These are phyloP conservation scores for Hoplodrina ambigua DNA, from an alignment of 2,888 invertebrate species.

Conservation along the genomic window DNA sequence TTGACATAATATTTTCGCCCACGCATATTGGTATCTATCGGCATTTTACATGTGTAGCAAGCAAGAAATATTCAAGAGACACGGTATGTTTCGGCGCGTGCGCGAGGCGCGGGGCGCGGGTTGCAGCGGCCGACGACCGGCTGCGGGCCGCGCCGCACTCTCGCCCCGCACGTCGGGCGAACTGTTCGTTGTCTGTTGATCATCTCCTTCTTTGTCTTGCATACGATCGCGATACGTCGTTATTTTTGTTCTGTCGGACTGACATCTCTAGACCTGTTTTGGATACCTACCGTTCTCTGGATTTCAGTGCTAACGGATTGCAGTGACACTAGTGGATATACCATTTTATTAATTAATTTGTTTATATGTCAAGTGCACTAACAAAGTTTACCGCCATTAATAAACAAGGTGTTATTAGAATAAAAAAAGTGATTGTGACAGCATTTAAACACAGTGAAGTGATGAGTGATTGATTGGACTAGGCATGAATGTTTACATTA, in stretches of 20 bases:
- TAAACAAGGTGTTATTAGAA: constrained; percentile 44
- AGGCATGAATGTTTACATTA: constrained; percentile 52
- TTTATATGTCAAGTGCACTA: constrained; percentile 54
- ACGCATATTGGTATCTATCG: constrained; percentile 78
- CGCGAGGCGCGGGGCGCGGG: constrained; percentile 76
- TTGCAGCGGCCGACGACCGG: constrained; percentile 73
- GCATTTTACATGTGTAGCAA: constrained; percentile 82
- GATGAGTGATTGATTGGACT: constrained; percentile 26
- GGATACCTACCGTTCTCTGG: constrained; percentile 75
- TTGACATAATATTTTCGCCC: constrained; percentile 68
- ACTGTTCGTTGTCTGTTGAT: constrained; percentile 65
- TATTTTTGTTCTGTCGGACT: constrained; percentile 80
- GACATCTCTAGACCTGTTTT: constrained; percentile 63
- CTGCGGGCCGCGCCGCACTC: constrained; percentile 80
- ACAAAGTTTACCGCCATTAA: constrained; percentile 51
- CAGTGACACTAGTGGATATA: constrained; percentile 83
- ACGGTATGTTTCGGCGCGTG: constrained; percentile 80
- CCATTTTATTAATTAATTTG: constrained; percentile 34
- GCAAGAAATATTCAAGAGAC: constrained; percentile 79
- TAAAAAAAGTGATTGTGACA: constrained; percentile 28
- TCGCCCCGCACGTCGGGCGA: constrained; percentile 80
- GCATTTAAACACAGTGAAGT: constrained; percentile 34
- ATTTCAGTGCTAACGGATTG: constrained; percentile 89
- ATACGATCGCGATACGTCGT: constrained; percentile 77
- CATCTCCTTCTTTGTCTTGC: constrained; percentile 79